phyloP scores from a whole-genome alignment of 2,113 vertebrate species.

The Petromus typicus region DNA sequence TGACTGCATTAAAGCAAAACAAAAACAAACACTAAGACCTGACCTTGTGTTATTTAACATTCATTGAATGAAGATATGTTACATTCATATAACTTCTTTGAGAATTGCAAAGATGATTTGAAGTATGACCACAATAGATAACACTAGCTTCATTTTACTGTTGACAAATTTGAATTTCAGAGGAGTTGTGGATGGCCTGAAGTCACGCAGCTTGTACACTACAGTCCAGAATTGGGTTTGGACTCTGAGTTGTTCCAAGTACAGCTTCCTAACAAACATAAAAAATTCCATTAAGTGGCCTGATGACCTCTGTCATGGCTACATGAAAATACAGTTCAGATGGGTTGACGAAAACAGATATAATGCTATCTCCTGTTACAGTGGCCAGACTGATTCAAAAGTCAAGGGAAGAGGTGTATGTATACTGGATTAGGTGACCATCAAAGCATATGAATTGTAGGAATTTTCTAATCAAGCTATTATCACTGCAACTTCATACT shows the following conservation, averaged over 20 bases:
- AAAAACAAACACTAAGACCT: background rate
- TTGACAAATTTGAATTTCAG: background rate
- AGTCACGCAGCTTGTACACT: background rate
- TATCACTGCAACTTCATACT: background rate
- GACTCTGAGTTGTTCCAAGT: background rate
- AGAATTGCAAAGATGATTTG: background rate
- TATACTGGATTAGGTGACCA: no score
- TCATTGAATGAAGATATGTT: background rate
- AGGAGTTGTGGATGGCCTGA: background rate
- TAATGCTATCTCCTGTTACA: background rate
- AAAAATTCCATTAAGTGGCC: background rate
- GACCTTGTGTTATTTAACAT: background rate
- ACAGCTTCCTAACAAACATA: background rate
- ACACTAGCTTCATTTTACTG: background rate
- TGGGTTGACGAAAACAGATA: background rate
- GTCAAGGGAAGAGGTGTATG: no score
- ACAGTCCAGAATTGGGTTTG: background rate
- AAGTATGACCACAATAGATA: background rate
- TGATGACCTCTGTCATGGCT: background rate
- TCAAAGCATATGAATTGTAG: no score
- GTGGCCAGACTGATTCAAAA: no score
- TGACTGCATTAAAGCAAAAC: background rate
- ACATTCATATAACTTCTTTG: background rate
- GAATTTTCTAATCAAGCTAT: background rate
- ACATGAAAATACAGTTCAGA: background rate